Evolutionary conservation across 2,797 vertebrate genomes (phyloP).

Genomic region (Thamnophis elegans): DNA sequence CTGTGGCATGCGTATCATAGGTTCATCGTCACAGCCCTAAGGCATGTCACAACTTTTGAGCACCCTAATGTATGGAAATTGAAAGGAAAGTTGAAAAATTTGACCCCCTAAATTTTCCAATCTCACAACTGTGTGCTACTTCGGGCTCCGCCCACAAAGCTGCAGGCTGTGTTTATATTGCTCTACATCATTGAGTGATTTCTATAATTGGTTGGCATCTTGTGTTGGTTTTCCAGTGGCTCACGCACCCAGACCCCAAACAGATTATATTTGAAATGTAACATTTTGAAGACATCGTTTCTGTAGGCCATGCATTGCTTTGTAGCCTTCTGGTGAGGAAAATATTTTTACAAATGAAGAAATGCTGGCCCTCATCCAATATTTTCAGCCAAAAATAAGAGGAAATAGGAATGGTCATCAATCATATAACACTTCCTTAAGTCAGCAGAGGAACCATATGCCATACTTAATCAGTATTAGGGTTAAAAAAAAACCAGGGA

Average conservation of each 20-base stretch:
- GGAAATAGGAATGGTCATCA: neutral
- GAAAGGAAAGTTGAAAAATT: too few species aligned
- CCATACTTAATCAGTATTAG: neutral
- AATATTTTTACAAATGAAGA: neutral
- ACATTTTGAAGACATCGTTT: neutral
- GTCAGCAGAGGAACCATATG: neutral
- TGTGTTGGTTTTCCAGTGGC: too few species aligned
- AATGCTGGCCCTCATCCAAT: neutral
- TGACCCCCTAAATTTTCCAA: neutral
- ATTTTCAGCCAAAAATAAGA: neutral
- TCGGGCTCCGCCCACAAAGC: neutral
- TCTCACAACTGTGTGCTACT: neutral
- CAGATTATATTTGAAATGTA: neutral
- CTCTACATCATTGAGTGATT: too few species aligned
- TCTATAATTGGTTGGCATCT: neutral
- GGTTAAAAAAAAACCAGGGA: neutral
- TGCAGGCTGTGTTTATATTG: neutral
- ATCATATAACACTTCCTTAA: neutral
- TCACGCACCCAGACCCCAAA: neutral
- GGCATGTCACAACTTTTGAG: too few species aligned
- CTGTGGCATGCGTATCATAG: too few species aligned
- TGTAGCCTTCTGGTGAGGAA: neutral
- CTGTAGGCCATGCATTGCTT: neutral
- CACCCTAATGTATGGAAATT: too few species aligned
- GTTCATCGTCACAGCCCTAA: too few species aligned